These are phyloP conservation scores for Pithys albifrons DNA, from an alignment of 2,113 vertebrate species.

Conservation along the genomic window DNA sequence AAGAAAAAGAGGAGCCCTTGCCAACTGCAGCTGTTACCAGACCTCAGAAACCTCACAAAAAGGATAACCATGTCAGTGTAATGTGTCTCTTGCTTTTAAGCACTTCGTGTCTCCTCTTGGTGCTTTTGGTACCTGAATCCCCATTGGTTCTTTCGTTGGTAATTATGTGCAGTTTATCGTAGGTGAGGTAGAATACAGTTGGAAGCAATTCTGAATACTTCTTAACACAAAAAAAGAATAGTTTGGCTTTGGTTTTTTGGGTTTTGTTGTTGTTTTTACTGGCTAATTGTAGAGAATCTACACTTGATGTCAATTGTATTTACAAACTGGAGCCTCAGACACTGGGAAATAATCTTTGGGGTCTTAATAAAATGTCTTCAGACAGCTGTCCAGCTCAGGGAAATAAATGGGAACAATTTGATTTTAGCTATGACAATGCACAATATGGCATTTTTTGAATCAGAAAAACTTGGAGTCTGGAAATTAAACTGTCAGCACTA, in stretches of 20 bases:
- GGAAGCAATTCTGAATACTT: not conserved
- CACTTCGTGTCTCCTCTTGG: not conserved
- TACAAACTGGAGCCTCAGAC: conserved; percentile 1
- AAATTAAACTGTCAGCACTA: conserved; percentile 80
- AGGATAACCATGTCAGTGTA: not conserved
- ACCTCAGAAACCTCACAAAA: not conserved
- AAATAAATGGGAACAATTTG: conserved; percentile 73
- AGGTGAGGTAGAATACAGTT: not conserved
- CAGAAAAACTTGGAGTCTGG: conserved; percentile 68
- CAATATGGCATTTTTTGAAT: conserved; percentile 76
- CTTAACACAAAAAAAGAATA: not conserved
- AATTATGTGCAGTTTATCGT: not conserved
- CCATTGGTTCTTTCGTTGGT: not conserved
- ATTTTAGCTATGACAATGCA: conserved; percentile 75
- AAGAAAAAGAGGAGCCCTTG: not conserved
- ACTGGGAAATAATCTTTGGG: conserved; percentile 58
- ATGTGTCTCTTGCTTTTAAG: not conserved
- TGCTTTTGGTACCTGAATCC: not conserved
- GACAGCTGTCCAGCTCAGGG: conserved; percentile 57
- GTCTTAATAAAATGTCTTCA: conserved; percentile 20
- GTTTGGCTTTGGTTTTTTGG: not conserved
- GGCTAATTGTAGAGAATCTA: conserved; percentile 11
- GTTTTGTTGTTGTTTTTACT: not conserved
- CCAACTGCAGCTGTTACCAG: not conserved
- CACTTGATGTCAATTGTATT: not conserved